phyloP scores from a whole-genome alignment of 2,888 invertebrate genomes.

The Laothoe populi region DNA sequence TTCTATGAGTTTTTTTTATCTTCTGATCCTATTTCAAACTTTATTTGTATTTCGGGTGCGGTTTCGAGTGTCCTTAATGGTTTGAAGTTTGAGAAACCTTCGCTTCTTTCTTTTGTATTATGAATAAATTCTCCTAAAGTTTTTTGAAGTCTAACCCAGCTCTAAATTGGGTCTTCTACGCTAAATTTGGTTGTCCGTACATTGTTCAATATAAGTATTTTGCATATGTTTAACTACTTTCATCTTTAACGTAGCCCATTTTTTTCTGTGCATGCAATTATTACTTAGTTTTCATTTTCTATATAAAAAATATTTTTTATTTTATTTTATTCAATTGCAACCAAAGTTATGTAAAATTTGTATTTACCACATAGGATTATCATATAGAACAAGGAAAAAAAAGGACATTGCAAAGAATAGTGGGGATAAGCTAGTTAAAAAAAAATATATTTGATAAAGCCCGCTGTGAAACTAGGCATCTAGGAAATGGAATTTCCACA shows the following conservation, averaged over 20 bases:
- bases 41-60: slow-evolving; percentile 38
- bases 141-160: not conserved
- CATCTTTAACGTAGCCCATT: not conserved
- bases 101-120: not conserved
- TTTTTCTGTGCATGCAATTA: too few relatives aligned
- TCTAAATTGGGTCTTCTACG: not conserved
- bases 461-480: too few relatives aligned
- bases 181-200: not conserved
- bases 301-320: too few relatives aligned
- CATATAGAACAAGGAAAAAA: too few relatives aligned
- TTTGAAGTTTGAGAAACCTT: slow-evolving; percentile 36
- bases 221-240: not conserved
- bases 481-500: too few relatives aligned
- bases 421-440: too few relatives aligned
- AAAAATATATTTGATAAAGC: too few relatives aligned
- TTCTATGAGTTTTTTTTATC: slow-evolving; percentile 29
- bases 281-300: too few relatives aligned
- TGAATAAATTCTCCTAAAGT: slow-evolving; percentile 6
- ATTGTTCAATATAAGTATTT: not conserved
- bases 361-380: too few relatives aligned
- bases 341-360: too few relatives aligned
- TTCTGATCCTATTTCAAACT: slow-evolving; percentile 39
- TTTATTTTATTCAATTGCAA: too few relatives aligned
- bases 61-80: slow-evolving; percentile 35
- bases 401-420: too few relatives aligned